A percentile compares a stretch with the other conserved stretches of the same genome.
These are phyloP conservation scores for Sesamia nonagrioides DNA, from an alignment of 1,140 invertebrate genomes.

Conservation along the genomic window DNA sequence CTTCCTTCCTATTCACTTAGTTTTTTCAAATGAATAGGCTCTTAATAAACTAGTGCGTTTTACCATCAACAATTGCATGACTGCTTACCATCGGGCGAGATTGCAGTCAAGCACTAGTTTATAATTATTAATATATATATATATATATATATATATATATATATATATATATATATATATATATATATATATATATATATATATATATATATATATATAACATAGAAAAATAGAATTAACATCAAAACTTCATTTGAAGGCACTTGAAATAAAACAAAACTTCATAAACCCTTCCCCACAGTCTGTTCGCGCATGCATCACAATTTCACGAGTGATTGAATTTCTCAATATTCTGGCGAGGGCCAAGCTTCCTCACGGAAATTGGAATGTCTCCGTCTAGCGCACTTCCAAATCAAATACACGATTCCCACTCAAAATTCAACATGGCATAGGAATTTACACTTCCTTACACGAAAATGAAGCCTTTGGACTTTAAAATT, in stretches of 20 bases:
- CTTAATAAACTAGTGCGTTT: no score
- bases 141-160: no score
- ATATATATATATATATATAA: neutral
- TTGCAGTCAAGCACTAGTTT: no score
- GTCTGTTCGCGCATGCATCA: neutral
- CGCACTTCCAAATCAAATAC: conserved; percentile 20
- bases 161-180: no score
- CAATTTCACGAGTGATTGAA: conserved; percentile 19
- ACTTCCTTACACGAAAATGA: neutral
- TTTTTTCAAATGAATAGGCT: no score
- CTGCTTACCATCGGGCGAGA: no score
- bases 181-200: no score
- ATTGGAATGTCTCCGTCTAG: conserved; percentile 20
- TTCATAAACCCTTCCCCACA: neutral
- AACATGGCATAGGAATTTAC: conserved; percentile 2
- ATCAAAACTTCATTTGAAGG: neutral
- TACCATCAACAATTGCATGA: no score
- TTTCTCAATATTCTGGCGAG: neutral
- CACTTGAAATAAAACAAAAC: neutral
- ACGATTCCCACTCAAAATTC: conserved; percentile 20
- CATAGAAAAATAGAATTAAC: neutral
- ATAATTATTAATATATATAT: no score
- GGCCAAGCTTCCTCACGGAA: conserved; percentile 19
- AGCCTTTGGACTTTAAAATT: neutral
- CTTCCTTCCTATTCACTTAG: no score